Conservation (phyloP, 2,888 invertebrate genomes). For the Trissolcus brochymenae region DNA sequence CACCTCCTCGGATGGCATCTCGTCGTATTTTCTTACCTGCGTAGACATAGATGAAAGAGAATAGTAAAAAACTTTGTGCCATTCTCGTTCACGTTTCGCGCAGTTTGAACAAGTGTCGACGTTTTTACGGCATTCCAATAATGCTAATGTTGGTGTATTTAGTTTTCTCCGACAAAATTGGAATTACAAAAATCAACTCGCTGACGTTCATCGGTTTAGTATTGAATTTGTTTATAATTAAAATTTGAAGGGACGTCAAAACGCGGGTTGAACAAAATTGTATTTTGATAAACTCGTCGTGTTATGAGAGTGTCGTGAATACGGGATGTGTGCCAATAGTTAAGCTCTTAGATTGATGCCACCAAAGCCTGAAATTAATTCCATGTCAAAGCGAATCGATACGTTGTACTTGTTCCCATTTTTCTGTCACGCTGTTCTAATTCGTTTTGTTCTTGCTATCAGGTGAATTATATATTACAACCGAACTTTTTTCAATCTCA, state of each 20-base stretch:
- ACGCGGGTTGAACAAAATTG: neutral
- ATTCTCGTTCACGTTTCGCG: neutral
- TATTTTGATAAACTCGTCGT: slow-evolving; percentile 35
- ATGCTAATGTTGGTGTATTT: slow-evolving; percentile 1
- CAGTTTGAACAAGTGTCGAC: slow-evolving; percentile 10
- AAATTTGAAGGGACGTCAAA: too few species aligned
- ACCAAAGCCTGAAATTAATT: slow-evolving; percentile 54
- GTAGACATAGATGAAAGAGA: slow-evolving; percentile 9
- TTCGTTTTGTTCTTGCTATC: slow-evolving; percentile 43
- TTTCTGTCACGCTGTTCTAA: slow-evolving; percentile 47
- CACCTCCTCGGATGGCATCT: slow-evolving; percentile 58
- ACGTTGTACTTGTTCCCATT: slow-evolving; percentile 44
- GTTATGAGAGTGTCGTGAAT: slow-evolving; percentile 32
- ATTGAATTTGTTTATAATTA: neutral
- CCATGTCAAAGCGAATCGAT: slow-evolving; percentile 55
- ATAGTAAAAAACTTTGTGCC: slow-evolving; percentile 16
- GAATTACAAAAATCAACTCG: neutral
- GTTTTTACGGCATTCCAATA: slow-evolving; percentile 13
- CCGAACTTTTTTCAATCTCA: neutral
- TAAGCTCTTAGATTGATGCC: slow-evolving; percentile 45
- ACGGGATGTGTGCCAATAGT: slow-evolving; percentile 39
- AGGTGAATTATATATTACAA: slow-evolving; percentile 36
- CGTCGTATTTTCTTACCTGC: slow-evolving; percentile 30
- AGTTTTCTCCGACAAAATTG: neutral
- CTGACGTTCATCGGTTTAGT: neutral